Evolutionary conservation across 2,113 vertebrate genomes (phyloP).

Genomic region (Leptobrachium leishanense): DNA sequence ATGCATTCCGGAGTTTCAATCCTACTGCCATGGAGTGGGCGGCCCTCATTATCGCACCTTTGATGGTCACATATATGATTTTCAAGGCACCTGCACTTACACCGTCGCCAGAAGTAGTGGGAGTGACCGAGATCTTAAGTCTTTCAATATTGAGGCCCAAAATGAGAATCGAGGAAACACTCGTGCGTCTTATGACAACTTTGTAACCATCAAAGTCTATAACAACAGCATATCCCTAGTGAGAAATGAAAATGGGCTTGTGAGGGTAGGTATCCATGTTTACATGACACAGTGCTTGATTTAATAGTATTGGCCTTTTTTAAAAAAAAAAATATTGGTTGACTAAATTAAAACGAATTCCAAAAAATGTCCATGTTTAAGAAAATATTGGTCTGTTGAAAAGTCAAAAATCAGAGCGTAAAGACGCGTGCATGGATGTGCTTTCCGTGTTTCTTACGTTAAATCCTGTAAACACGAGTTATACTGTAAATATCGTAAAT

Average conservation of each 20-base stretch:
- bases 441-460: too few species aligned
- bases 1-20: background rate
- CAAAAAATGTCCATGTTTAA: too few species aligned
- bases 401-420: too few species aligned
- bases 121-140: rapidly evolving
- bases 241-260: constrained; percentile 38
- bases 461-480: too few species aligned
- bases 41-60: too few species aligned
- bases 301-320: background rate
- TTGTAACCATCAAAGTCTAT: rapidly evolving
- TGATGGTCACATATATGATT: too few species aligned
- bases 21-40: constrained; percentile 19
- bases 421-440: too few species aligned
- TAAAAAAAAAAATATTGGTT: too few species aligned
- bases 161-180: background rate
- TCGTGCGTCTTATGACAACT: background rate
- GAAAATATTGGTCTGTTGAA: too few species aligned
- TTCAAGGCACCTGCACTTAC: too few species aligned
- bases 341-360: too few species aligned
- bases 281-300: background rate
- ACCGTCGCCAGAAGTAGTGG: constrained; percentile 43
- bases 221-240: rapidly evolving
- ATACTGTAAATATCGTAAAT: too few species aligned
- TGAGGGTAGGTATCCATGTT: constrained; percentile 41
- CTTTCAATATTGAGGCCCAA: constrained; percentile 41